Percentiles rank a stretch among this genome's conserved stretches.
These are phyloP conservation scores for Drosophila pseudoananassae DNA, from an alignment of 1,140 invertebrate genomes.

Conservation along the genomic window DNA sequence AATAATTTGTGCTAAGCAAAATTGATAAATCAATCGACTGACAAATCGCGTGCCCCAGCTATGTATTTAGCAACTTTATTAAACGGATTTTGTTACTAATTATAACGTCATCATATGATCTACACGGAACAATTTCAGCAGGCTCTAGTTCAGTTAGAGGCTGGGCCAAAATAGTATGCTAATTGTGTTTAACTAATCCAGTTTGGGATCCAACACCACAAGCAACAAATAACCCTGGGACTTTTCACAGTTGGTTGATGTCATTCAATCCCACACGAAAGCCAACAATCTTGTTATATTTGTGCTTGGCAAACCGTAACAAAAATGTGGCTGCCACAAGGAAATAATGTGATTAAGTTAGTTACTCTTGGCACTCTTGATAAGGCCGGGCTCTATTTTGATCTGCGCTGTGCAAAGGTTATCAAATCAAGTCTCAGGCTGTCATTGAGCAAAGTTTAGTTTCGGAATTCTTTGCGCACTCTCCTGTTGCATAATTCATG, in stretches of 20 bases:
- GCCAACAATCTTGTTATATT: constrained; percentile 17
- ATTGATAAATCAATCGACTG: constrained; percentile 44
- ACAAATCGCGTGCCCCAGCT: constrained; percentile 14
- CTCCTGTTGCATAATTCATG: constrained; percentile 36
- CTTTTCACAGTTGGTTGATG: constrained; percentile 49
- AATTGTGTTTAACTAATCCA: constrained; percentile 2
- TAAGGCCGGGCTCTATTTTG: constrained; percentile 15
- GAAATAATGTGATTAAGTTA: constrained; percentile 24
- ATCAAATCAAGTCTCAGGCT: constrained; percentile 14
- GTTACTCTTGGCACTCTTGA: constrained; percentile 14
- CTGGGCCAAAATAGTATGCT: constrained; percentile 18
- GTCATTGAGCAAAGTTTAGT: constrained; percentile 43
- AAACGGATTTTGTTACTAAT: neutral
- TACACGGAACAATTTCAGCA: neutral
- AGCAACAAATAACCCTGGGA: constrained; percentile 9
- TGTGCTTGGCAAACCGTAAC: constrained; percentile 47
- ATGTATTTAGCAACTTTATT: constrained; percentile 21
- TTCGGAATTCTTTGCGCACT: constrained; percentile 19
- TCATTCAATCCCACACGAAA: constrained; percentile 46
- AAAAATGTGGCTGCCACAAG: neutral
- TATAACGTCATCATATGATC: constrained; percentile 28
- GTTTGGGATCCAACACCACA: neutral
- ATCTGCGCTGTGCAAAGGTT: constrained; percentile 14
- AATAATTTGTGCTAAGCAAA: constrained; percentile 43
- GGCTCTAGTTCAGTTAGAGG: neutral